A percentile compares a stretch with the other conserved stretches of the same genome.
Evolutionary conservation across 2,888 invertebrate species (phyloP).

Genomic region (Hemithea aestivaria): DNA sequence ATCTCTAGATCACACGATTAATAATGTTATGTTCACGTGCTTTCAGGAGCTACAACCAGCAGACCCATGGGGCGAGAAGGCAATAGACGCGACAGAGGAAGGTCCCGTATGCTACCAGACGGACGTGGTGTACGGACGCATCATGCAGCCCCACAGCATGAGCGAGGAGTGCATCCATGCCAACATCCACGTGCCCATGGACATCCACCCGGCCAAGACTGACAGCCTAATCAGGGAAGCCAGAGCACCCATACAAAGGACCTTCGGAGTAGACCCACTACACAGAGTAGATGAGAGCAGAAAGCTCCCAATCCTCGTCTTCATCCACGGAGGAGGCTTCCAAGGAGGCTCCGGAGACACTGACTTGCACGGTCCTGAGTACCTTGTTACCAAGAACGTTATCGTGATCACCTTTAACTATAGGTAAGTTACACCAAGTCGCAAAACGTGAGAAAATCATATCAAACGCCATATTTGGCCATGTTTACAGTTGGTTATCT

Average conservation of each 20-base stretch:
- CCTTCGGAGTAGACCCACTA: too few species aligned
- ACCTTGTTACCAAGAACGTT: conserved; percentile 52
- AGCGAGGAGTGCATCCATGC: conserved; percentile 63
- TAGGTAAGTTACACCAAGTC: conserved; percentile 43
- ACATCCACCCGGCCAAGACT: conserved; percentile 23
- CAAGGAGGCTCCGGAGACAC: conserved; percentile 62
- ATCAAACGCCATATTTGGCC: too few species aligned
- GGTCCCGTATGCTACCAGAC: conserved; percentile 81
- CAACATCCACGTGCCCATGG: conserved; percentile 58
- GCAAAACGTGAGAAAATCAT: too few species aligned
- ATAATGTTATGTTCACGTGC: too few species aligned
- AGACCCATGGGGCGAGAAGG: conserved; percentile 73
- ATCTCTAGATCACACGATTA: too few species aligned
- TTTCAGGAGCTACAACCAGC: conserved; percentile 75
- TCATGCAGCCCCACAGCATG: conserved; percentile 43
- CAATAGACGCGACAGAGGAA: conserved; percentile 76
- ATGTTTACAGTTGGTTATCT: too few species aligned
- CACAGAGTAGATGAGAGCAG: conserved; percentile 11
- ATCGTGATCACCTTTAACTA: conserved; percentile 71
- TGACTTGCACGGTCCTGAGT: conserved; percentile 62
- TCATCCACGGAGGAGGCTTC: conserved; percentile 69
- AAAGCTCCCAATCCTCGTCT: conserved; percentile 57
- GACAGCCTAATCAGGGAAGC: too few species aligned
- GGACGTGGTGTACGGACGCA: conserved; percentile 56
- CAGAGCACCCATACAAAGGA: too few species aligned